Conservation (phyloP, 2,113 vertebrate species). For the Verasper variegatus region DNA sequence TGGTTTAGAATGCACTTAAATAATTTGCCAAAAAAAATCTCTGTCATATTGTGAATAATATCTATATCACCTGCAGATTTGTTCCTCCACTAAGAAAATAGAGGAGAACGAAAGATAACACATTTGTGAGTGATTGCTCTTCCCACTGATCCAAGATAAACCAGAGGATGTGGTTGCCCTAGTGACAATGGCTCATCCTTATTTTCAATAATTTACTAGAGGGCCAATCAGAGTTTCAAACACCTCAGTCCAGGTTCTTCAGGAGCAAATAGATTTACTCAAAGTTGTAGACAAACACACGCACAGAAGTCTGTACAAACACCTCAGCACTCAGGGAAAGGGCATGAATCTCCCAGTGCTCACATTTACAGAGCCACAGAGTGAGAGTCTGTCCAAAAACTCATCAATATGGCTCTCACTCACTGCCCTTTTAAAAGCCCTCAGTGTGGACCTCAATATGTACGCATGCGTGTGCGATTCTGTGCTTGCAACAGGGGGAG, state of each 20-base stretch:
- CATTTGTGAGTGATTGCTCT: not conserved
- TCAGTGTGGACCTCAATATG: conserved; percentile 24
- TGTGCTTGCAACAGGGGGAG: conserved; percentile 23
- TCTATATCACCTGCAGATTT: too few species aligned
- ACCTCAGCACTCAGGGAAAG: conserved; percentile 23
- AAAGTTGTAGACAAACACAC: conserved; percentile 15
- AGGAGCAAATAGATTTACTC: conserved; percentile 49
- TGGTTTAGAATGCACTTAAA: too few species aligned
- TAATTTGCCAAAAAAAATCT: too few species aligned
- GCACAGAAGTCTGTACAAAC: conserved; percentile 30
- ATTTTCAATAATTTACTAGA: conserved; percentile 60
- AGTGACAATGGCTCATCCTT: conserved; percentile 31
- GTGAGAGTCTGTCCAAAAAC: conserved; percentile 43
- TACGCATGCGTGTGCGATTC: conserved; percentile 15
- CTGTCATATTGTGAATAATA: too few species aligned
- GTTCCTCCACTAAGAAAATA: not conserved
- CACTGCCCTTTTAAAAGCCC: conserved; percentile 38
- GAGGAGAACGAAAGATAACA: not conserved
- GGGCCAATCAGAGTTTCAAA: conserved; percentile 49
- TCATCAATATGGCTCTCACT: conserved; percentile 58
- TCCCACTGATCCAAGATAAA: not conserved
- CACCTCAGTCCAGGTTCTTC: conserved; percentile 59
- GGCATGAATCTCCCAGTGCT: conserved; percentile 36
- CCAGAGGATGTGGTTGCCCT: conserved; percentile 36
- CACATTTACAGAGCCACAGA: conserved; percentile 44